Evolutionary conservation across 2,113 vertebrate species (phyloP), one percentile per base, ranked within the genome.

Genomic region (Hylia prasina): DNA sequence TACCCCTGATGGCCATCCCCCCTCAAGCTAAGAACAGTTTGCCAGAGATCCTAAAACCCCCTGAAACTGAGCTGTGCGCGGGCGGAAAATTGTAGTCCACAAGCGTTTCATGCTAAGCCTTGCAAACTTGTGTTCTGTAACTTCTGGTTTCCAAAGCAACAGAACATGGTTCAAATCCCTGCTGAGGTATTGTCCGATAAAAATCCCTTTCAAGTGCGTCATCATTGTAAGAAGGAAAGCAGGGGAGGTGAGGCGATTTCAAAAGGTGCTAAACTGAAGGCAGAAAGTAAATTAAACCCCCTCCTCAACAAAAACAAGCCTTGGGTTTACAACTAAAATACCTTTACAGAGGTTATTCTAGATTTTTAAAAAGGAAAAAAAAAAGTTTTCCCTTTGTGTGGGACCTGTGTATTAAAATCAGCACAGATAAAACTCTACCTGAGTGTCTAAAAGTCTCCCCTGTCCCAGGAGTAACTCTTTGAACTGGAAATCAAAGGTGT

Each of bases 61-160:
- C 71, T 27, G 17, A 72, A 79, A 79, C 1, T 11, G 72, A 87
- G 57, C 40, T 17, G 18, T 8, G 12, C 7, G 2, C 0, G 0
- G 42, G 50, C 8, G 13, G 75, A 86, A 90, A 82, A 56, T 54
- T 64, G 48, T 19, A 31, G 40, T 42, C 71, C 66, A 11, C 15
- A 30, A 82, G 33, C 0, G 1, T 64, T 78, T 86, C 53, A n/a
- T 7, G 39, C 2, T 9, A 77, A 95, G 77, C 58, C 53, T 9
- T 8, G 45, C 60, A 60, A 88, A 84, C 33, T 90, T 69, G 37
- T 63, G 51, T 56, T 66, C 23, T 7, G 7, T 64, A 45, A 53
- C 64, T 70, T 83, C 44, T 78, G 2, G n/a, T 93, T 97, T 95
- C 95, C 94, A 91, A 78, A 97, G 88, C 93, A 96, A 94, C 71